Evolutionary conservation across 2,888 invertebrate genomes (phyloP).

Genomic region (Myopa testacea): DNA sequence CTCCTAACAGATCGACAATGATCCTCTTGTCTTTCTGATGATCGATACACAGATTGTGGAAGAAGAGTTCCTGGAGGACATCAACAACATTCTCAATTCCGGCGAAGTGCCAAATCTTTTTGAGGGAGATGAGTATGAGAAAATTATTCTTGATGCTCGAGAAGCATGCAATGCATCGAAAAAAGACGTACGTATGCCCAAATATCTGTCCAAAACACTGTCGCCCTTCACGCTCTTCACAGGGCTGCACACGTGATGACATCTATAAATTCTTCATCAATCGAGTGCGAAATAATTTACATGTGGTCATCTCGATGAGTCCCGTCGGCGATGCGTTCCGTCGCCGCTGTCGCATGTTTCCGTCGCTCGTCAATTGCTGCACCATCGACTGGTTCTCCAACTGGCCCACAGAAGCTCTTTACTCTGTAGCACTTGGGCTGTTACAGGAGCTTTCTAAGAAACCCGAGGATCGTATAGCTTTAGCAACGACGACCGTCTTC

Average conservation of each 20-base stretch:
- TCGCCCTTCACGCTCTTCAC: neutral
- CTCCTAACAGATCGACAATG: constrained; percentile 68
- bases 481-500: constrained; percentile 77
- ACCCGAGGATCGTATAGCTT: constrained; percentile 69
- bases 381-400: constrained; percentile 95
- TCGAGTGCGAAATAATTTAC: constrained; percentile 84
- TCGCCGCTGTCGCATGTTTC: constrained; percentile 91
- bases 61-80: constrained; percentile 91
- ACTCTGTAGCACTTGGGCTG: constrained; percentile 83
- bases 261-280: constrained; percentile 89
- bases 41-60: constrained; percentile 91
- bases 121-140: constrained; percentile 87
- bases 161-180: constrained; percentile 78
- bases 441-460: constrained; percentile 73
- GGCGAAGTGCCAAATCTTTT: constrained; percentile 95
- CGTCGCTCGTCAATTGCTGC: constrained; percentile 92
- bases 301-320: constrained; percentile 90
- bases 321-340: constrained; percentile 91
- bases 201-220: neutral
- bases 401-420: constrained; percentile 89
- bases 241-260: constrained; percentile 77
- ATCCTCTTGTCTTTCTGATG: constrained; percentile 86
- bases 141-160: constrained; percentile 81
- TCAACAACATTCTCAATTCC: constrained; percentile 91
- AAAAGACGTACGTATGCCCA: constrained; percentile 56